Percentiles rank a stretch among this genome's conserved stretches.
Conservation (phyloP, 2,113 vertebrate species). For the Malurus elegans region DNA sequence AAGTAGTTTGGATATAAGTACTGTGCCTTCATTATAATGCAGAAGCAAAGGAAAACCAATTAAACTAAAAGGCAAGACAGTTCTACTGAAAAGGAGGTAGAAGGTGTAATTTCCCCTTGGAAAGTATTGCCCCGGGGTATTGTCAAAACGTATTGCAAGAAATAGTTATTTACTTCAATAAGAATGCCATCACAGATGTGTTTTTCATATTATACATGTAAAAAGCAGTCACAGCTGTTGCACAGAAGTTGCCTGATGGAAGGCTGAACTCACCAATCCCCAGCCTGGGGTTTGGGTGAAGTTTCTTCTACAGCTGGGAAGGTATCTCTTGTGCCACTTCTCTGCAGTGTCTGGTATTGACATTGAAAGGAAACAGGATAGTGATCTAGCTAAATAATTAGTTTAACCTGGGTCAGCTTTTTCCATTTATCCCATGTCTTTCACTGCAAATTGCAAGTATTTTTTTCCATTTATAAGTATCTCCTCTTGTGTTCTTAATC, state of each 20-base stretch:
- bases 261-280: background rate
- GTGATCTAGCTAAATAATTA: background rate
- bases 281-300: background rate
- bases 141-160: background rate
- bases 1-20: background rate
- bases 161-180: background rate
- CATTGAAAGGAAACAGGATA: background rate
- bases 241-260: background rate
- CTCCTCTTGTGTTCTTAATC: background rate
- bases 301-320: background rate
- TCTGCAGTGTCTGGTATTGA: background rate
- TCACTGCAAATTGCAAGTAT: background rate
- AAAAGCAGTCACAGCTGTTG: background rate
- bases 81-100: background rate
- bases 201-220: background rate
- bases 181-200: background rate
- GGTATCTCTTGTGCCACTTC: background rate
- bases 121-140: background rate
- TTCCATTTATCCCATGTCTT: background rate
- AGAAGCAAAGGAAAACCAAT: background rate
- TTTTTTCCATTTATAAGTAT: background rate
- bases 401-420: background rate
- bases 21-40: background rate
- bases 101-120: background rate
- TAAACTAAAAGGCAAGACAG: constrained; percentile 12